These are phyloP conservation scores for Salminus brasiliensis DNA, from an alignment of 2,113 vertebrate species.

Conservation along the genomic window DNA sequence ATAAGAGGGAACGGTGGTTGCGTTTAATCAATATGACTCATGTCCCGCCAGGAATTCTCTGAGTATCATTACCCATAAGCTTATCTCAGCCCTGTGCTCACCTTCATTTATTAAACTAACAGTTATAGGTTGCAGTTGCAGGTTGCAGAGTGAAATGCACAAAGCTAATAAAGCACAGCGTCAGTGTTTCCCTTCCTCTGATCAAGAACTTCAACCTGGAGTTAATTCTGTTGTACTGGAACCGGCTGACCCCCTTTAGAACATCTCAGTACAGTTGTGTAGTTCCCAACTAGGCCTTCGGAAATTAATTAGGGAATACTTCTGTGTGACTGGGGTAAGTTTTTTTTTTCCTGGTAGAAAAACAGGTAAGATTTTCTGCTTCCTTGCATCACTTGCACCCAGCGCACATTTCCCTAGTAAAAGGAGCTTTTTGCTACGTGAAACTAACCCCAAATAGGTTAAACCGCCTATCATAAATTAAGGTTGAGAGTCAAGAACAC, in stretches of 20 bases:
- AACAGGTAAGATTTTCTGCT: background rate
- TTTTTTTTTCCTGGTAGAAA: too few species aligned
- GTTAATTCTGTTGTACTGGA: background rate
- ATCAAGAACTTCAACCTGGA: background rate
- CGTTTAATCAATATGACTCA: conserved; percentile 50
- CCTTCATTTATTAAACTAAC: conserved; percentile 50
- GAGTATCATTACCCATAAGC: conserved; percentile 53
- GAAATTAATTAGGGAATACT: too few species aligned
- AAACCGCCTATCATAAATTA: conserved; percentile 59
- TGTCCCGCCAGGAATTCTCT: conserved; percentile 43
- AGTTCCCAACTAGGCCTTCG: background rate
- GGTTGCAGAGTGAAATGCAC: background rate
- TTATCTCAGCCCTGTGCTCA: conserved; percentile 37
- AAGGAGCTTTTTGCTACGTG: background rate
- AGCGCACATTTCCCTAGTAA: background rate
- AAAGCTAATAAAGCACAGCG: too few species aligned
- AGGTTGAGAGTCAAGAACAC: conserved; percentile 54
- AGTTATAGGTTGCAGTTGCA: conserved; percentile 30
- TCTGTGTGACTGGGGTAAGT: too few species aligned
- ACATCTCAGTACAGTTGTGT: background rate
- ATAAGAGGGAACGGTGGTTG: background rate
- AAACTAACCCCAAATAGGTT: conserved; percentile 27
- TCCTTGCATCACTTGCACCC: conserved; percentile 16
- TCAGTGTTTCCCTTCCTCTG: background rate
- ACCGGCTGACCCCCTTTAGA: background rate